Evolutionary conservation across 2,797 vertebrate genomes (phyloP).

Genomic region (Bradypodion ventrale): DNA sequence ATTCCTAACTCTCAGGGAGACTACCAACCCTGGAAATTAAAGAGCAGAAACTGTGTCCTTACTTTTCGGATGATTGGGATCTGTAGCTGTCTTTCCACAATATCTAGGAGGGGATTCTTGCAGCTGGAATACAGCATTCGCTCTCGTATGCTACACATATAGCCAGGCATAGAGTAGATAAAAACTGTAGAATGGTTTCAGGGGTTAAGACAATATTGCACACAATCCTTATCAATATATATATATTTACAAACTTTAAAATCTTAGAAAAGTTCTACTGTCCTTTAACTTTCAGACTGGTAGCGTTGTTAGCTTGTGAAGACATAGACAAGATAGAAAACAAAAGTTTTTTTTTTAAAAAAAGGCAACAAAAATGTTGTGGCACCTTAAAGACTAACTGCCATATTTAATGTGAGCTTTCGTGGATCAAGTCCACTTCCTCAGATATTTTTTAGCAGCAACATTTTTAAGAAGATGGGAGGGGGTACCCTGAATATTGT

Average conservation of each 20-base stretch:
- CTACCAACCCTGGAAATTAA: not conserved
- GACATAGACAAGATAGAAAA: no score
- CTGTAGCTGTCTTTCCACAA: conserved; percentile 85
- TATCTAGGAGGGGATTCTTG: conserved; percentile 90
- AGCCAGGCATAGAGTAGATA: conserved; percentile 99
- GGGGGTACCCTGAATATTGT: not conserved
- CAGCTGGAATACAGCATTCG: conserved; percentile 99
- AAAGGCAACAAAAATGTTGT: no score
- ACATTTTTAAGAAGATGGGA: not conserved
- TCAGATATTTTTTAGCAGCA: not conserved
- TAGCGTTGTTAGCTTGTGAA: no score
- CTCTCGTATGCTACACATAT: conserved; percentile 93
- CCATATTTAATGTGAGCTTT: no score
- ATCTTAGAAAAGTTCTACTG: no score
- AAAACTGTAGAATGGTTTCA: conserved; percentile 83
- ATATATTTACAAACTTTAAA: not conserved
- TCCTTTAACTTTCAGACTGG: no score
- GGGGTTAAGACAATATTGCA: conserved; percentile 22
- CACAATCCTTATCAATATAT: not conserved
- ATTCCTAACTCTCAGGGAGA: not conserved
- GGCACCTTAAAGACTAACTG: no score
- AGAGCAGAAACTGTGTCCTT: conserved; percentile 6
- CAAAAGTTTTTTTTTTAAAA: no score
- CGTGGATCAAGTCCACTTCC: no score
- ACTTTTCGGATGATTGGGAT: conserved; percentile 94